Percentiles rank a stretch among this genome's conserved stretches.
phyloP scores from a whole-genome alignment of 1,140 invertebrate species.

The Andrena cerasifolii region DNA sequence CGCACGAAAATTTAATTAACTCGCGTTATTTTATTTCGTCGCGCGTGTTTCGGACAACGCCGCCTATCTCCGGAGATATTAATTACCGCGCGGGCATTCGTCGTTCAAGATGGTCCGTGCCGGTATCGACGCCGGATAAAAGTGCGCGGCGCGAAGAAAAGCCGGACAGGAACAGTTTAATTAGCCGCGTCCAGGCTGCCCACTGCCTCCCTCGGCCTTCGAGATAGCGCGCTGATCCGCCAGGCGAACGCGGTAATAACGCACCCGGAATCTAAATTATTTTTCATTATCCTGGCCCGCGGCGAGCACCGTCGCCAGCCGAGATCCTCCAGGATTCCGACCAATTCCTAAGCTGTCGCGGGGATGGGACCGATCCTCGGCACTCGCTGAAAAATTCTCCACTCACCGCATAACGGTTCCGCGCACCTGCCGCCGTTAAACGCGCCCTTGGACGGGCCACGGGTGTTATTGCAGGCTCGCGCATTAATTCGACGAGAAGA shows the following conservation, averaged over 20 bases:
- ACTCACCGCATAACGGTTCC: conserved; percentile 15
- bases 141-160: too few relatives aligned
- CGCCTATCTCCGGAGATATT: not conserved
- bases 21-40: not conserved
- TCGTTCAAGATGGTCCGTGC: not conserved
- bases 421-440: conserved; percentile 36
- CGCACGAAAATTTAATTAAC: not conserved
- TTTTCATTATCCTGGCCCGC: conserved; percentile 8
- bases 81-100: conserved; percentile 1
- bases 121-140: not conserved
- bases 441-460: conserved; percentile 13
- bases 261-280: conserved; percentile 22
- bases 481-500: conserved; percentile 30
- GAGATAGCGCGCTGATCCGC: conserved; percentile 14
- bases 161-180: too few relatives aligned
- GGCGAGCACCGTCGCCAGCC: not conserved
- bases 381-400: conserved; percentile 11
- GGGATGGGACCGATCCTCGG: not conserved
- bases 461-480: conserved; percentile 24
- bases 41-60: not conserved
- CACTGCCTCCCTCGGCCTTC: not conserved
- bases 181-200: too few relatives aligned
- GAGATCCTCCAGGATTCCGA: not conserved
- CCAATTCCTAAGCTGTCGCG: not conserved
- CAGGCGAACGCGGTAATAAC: too few relatives aligned